These are phyloP conservation scores for Daphoenositta chrysoptera DNA, from an alignment of 2,113 vertebrate genomes.

Conservation along the genomic window DNA sequence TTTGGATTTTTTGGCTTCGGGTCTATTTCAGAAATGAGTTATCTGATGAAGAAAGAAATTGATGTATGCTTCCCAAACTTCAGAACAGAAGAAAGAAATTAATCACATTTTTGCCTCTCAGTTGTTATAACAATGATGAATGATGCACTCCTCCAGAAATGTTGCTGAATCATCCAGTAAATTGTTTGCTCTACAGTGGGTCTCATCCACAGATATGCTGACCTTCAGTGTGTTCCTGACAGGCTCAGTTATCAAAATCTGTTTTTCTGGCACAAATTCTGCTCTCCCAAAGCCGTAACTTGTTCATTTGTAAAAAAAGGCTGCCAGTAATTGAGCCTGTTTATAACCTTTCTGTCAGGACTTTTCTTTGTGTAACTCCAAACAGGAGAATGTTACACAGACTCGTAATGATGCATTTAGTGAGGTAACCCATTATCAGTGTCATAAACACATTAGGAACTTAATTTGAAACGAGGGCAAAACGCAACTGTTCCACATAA, in stretches of 20 bases:
- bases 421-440: not conserved
- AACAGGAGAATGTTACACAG: not conserved
- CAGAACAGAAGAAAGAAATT: conserved; percentile 64
- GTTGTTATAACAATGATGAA: conserved; percentile 67
- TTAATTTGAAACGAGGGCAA: not conserved
- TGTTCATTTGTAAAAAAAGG: not conserved
- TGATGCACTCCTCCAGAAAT: conserved; percentile 11
- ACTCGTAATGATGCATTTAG: not conserved
- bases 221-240: conserved; percentile 62
- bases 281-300: conserved; percentile 9
- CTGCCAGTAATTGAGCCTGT: not conserved
- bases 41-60: conserved; percentile 54
- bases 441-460: not conserved
- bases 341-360: not conserved
- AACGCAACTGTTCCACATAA: not conserved
- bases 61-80: conserved; percentile 61
- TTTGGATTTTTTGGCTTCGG: not conserved
- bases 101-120: conserved; percentile 65
- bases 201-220: conserved; percentile 53
- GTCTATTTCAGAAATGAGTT: conserved; percentile 37
- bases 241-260: conserved; percentile 65
- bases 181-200: conserved; percentile 50
- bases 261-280: conserved; percentile 40
- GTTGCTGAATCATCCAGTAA: conserved; percentile 64
- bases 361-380: not conserved